A percentile compares a stretch with the other conserved stretches of the same genome.
These are phyloP conservation scores for Xestia sexstrigata DNA, from an alignment of 2,888 invertebrate species.

Conservation along the genomic window DNA sequence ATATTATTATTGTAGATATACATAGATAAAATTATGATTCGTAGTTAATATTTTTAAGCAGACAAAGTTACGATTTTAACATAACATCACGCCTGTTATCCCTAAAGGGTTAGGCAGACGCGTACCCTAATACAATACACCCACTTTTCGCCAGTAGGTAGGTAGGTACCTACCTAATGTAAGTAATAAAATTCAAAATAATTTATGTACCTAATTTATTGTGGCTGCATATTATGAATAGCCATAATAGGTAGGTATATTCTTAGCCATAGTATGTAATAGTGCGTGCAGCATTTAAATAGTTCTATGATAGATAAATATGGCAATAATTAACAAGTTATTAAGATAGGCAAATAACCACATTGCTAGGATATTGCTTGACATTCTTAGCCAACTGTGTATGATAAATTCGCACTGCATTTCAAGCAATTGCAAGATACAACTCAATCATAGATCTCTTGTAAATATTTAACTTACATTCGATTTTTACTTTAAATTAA, in stretches of 20 bases:
- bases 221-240: not conserved
- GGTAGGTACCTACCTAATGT: too few relatives aligned
- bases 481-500: not conserved
- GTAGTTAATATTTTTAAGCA: not conserved
- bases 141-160: not conserved
- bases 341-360: not conserved
- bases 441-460: not conserved
- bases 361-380: conserved; percentile 12
- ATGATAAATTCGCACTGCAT: not conserved
- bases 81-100: not conserved
- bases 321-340: conserved; percentile 8
- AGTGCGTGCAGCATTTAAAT: not conserved
- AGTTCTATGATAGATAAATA: not conserved
- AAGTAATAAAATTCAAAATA: not conserved
- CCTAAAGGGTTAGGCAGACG: not conserved
- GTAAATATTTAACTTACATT: not conserved
- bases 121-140: not conserved
- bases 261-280: not conserved
- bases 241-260: too few relatives aligned
- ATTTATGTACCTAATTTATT: not conserved
- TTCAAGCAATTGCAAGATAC: not conserved
- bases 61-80: not conserved
- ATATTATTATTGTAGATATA: too few relatives aligned
- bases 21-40: not conserved
- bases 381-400: not conserved